Conservation (phyloP, 2,888 invertebrate genomes). For the Patella depressa region DNA sequence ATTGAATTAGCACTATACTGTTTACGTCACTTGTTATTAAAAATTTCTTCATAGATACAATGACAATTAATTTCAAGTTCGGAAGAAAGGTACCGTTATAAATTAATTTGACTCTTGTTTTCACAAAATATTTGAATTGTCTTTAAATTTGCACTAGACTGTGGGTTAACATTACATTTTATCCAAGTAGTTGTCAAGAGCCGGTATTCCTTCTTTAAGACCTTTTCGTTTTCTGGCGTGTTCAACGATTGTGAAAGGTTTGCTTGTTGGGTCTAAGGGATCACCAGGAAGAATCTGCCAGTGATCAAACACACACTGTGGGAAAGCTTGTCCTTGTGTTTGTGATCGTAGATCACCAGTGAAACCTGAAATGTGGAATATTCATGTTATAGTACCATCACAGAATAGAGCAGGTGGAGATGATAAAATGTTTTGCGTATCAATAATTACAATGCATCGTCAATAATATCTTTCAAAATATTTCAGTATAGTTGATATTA, state of each 20-base stretch:
- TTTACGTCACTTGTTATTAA: too few species aligned
- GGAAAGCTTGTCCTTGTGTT: slow-evolving; percentile 99
- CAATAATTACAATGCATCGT: too few species aligned
- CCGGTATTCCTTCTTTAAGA: slow-evolving; percentile 97
- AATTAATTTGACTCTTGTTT: too few species aligned
- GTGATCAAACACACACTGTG: slow-evolving; percentile 99
- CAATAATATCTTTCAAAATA: too few species aligned
- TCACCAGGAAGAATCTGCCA: slow-evolving; percentile 99
- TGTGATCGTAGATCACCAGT: slow-evolving; percentile 96
- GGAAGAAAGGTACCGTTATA: too few species aligned
- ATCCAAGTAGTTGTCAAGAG: slow-evolving; percentile 95
- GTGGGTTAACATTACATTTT: slow-evolving; percentile 85
- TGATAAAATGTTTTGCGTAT: too few species aligned
- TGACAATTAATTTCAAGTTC: too few species aligned
- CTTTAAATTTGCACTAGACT: too few species aligned
- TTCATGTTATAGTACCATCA: background rate
- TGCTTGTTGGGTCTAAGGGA: slow-evolving; percentile 80
- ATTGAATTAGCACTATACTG: too few species aligned
- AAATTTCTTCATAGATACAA: too few species aligned
- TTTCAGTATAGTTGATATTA: background rate
- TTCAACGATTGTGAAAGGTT: slow-evolving; percentile 74
- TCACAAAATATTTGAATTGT: too few species aligned
- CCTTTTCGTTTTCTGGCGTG: slow-evolving; percentile 99
- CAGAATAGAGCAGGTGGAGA: too few species aligned
- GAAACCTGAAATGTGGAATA: slow-evolving; percentile 77